Evolutionary conservation across 2,797 vertebrate genomes (phyloP).

Genomic region (Hipposideros larvatus): DNA sequence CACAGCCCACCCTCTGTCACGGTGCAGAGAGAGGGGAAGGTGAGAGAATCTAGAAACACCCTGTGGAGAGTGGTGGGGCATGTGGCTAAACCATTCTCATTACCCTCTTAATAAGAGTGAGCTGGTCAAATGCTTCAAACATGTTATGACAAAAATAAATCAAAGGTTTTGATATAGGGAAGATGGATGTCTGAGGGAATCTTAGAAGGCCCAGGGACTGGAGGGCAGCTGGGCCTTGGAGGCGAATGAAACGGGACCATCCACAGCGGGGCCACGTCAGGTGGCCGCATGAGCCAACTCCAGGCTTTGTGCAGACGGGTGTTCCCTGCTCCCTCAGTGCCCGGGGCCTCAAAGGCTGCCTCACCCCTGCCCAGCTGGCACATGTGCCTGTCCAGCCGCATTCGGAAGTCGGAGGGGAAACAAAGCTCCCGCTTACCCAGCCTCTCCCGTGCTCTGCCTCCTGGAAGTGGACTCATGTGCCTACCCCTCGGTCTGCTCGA

Average conservation of each 20-base stretch:
- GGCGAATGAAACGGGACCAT: rapidly evolving
- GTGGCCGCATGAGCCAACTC: background rate
- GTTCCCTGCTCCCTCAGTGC: background rate
- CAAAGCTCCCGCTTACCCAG: rapidly evolving
- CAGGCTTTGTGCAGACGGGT: background rate
- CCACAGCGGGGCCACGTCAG: background rate
- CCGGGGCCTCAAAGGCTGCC: rapidly evolving
- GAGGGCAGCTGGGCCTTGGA: background rate
- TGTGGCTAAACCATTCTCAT: background rate
- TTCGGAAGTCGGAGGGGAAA: background rate
- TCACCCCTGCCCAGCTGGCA: background rate
- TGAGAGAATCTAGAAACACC: background rate
- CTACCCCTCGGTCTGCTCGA: background rate
- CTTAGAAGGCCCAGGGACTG: background rate
- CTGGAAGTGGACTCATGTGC: background rate
- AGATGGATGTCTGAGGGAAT: too few relatives aligned
- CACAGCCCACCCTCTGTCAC: rapidly evolving
- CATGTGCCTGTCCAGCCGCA: rapidly evolving
- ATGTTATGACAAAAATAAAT: background rate
- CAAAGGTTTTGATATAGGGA: background rate
- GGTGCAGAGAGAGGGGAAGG: background rate
- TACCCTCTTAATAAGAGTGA: background rate
- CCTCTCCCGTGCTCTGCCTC: too few relatives aligned
- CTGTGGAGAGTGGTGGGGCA: too few relatives aligned
- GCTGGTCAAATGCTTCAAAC: background rate